These are phyloP conservation scores for Lontra canadensis DNA, from an alignment of 2,113 vertebrate genomes.

Conservation along the genomic window DNA sequence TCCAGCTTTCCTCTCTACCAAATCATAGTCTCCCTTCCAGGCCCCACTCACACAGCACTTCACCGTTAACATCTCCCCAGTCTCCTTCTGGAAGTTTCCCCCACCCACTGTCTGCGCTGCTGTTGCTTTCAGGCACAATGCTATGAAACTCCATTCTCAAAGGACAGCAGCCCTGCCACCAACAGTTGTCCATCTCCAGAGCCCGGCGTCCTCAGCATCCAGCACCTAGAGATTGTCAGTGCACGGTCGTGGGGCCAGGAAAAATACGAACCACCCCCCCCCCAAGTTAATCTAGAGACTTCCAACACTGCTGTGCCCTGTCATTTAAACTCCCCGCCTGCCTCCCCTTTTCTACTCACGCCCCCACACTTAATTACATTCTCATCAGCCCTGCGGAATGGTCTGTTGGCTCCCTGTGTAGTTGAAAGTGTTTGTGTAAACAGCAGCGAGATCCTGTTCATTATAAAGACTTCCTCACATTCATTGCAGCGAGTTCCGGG, in stretches of 20 bases:
- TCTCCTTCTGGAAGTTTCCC: neutral
- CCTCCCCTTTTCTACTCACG: neutral
- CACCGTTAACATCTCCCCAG: neutral
- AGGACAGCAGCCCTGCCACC: too few species aligned
- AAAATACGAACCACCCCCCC: neutral
- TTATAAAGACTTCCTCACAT: slow-evolving; percentile 87
- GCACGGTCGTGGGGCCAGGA: neutral
- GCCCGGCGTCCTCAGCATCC: neutral
- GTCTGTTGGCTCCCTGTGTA: slow-evolving; percentile 75
- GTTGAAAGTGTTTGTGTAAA: slow-evolving; percentile 84
- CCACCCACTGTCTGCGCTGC: neutral
- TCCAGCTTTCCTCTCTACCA: neutral
- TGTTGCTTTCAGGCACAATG: too few species aligned
- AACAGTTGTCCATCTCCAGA: neutral
- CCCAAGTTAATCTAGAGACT: neutral
- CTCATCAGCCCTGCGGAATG: slow-evolving; percentile 65
- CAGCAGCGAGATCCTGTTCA: slow-evolving; percentile 83
- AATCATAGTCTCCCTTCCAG: neutral
- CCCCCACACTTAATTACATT: slow-evolving; percentile 51
- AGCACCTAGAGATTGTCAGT: neutral
- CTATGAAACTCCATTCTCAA: neutral
- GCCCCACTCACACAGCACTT: neutral
- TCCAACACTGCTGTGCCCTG: neutral
- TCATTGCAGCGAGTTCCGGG: slow-evolving; percentile 81
- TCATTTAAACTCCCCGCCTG: neutral